Percentiles rank a stretch among this genome's conserved stretches.
These are phyloP conservation scores for Dolichoris vasculosae DNA, from an alignment of 1,140 invertebrate species.

Conservation along the genomic window DNA sequence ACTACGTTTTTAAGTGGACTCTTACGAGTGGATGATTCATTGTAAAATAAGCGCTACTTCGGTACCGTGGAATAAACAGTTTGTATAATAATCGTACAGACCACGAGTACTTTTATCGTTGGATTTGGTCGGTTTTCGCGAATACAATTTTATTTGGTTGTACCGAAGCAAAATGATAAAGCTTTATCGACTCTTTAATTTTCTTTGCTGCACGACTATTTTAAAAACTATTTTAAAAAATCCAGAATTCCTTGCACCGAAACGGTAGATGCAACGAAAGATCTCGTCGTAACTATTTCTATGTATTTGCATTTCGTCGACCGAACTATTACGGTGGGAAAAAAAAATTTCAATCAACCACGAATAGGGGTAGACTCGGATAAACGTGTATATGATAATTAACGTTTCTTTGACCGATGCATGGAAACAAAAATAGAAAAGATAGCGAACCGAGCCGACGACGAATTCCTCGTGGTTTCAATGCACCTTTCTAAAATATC, in stretches of 20 bases:
- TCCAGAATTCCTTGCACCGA: not conserved
- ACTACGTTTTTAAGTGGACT: not conserved
- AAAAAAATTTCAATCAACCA: not conserved
- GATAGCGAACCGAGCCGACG: too few species aligned
- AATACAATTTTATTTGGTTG: not conserved
- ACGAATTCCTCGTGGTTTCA: not conserved
- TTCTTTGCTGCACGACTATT: not conserved
- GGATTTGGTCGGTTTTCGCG: not conserved
- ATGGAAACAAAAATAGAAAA: not conserved
- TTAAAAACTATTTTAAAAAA: not conserved
- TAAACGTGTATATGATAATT: not conserved
- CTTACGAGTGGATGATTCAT: not conserved
- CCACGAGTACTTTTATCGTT: not conserved
- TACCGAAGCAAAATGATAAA: not conserved
- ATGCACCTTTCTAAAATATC: constrained; percentile 35
- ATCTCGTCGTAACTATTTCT: not conserved
- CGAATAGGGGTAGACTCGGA: not conserved
- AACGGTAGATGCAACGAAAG: not conserved
- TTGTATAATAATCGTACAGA: not conserved
- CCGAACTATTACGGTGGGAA: not conserved
- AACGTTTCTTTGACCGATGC: not conserved
- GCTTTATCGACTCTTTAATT: not conserved
- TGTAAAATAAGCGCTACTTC: not conserved
- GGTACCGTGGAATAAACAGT: not conserved
- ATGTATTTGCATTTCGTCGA: too few species aligned